These are phyloP conservation scores for Neotoxoptera formosana DNA, from an alignment of 1,140 invertebrate species.

Conservation along the genomic window DNA sequence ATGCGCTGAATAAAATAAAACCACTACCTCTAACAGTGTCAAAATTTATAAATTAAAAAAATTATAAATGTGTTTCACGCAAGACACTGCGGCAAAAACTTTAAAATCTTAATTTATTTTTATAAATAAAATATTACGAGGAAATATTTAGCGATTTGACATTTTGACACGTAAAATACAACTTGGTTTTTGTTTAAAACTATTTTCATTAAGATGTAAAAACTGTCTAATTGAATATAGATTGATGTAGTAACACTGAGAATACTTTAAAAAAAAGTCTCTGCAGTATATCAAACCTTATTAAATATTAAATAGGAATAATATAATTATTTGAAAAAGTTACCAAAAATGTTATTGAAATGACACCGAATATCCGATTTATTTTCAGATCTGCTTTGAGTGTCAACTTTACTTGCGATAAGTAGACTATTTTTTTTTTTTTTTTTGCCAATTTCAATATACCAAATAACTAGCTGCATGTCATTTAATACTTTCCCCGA, in stretches of 20 bases:
- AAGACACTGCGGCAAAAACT: not conserved
- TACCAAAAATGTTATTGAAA: not conserved
- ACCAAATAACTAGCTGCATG: no score
- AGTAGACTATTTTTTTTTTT: not conserved
- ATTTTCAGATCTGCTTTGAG: no score
- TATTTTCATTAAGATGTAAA: not conserved
- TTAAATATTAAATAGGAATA: not conserved
- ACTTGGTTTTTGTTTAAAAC: not conserved
- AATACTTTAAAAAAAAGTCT: not conserved
- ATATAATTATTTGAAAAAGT: not conserved
- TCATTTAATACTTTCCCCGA: not conserved
- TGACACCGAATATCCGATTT: no score
- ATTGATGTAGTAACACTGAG: not conserved
- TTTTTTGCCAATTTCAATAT: not conserved
- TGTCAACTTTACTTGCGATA: no score
- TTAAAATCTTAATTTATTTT: not conserved
- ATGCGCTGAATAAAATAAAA: not conserved
- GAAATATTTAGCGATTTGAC: not conserved
- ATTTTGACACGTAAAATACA: not conserved
- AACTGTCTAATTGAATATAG: not conserved
- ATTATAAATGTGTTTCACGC: not conserved
- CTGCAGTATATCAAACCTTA: not conserved
- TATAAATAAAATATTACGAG: not conserved
- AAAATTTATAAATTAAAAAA: not conserved
- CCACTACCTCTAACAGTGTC: no score